A percentile compares a stretch with the other conserved stretches of the same genome.
Evolutionary conservation across 2,113 vertebrate species (phyloP).

Genomic region (Megaceryle torquata): DNA sequence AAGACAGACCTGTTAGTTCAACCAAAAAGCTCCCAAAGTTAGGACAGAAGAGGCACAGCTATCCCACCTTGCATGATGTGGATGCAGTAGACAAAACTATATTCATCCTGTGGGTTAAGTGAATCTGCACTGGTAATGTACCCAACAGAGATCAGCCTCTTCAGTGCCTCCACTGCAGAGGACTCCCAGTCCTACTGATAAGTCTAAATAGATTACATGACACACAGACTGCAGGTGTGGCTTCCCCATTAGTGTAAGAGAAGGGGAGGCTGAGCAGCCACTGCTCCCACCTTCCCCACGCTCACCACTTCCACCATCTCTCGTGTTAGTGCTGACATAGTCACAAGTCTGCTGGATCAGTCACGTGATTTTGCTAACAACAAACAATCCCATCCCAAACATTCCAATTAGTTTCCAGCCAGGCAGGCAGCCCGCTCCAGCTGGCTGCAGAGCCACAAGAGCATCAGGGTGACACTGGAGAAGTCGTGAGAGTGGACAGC

Average conservation of each 20-base stretch:
- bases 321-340: background rate
- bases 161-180: background rate
- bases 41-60: background rate
- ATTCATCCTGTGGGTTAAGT: background rate
- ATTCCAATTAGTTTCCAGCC: background rate
- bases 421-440: background rate
- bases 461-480: background rate
- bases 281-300: background rate
- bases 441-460: background rate
- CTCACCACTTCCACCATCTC: background rate
- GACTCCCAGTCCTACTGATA: background rate
- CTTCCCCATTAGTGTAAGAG: background rate
- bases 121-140: background rate
- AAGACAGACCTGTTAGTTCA: background rate
- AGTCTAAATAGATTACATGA: accelerated
- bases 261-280: accelerated
- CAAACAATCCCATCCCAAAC: background rate
- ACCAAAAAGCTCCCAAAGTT: background rate
- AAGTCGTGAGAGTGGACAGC: accelerated
- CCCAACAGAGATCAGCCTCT: background rate
- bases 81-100: background rate
- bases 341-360: background rate
- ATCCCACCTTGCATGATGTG: background rate
- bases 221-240: accelerated
- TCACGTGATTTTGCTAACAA: background rate